Evolutionary conservation across 2,797 vertebrate species (phyloP).

Genomic region (Eremophila alpestris): DNA sequence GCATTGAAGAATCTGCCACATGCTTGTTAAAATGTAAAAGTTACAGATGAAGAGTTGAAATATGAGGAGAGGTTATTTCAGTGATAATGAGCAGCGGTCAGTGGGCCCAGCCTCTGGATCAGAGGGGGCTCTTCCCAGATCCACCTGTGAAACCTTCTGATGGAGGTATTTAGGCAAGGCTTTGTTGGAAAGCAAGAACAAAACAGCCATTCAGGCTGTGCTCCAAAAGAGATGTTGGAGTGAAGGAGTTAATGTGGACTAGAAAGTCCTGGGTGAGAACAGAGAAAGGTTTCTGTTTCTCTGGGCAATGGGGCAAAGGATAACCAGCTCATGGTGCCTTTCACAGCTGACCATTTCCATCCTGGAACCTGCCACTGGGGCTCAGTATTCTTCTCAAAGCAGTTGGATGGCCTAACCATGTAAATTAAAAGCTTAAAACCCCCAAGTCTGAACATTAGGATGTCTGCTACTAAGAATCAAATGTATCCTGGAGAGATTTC

Average conservation of each 20-base stretch:
- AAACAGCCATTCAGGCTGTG: not conserved
- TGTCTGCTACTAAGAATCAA: not conserved
- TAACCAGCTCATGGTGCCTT: not conserved
- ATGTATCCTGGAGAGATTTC: not conserved
- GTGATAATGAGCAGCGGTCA: not conserved
- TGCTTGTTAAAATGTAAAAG: not conserved
- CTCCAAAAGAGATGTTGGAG: rapidly evolving
- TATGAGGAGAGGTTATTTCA: not conserved
- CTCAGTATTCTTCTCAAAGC: not conserved
- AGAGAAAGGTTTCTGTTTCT: not conserved
- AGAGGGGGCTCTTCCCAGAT: not conserved
- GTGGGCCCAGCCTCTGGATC: not conserved
- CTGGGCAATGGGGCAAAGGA: not conserved
- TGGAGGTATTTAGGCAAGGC: not conserved
- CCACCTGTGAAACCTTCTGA: not conserved
- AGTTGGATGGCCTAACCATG: not conserved
- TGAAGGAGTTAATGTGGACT: not conserved
- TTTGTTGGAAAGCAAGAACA: not conserved
- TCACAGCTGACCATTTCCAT: not conserved
- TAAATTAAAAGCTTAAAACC: not conserved
- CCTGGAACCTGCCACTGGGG: not conserved
- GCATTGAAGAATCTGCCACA: not conserved
- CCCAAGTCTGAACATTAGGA: not conserved
- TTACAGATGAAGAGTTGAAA: not conserved
- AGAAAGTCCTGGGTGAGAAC: not conserved